These are phyloP conservation scores for Emys orbicularis DNA, from an alignment of 2,797 vertebrate species.

Conservation along the genomic window DNA sequence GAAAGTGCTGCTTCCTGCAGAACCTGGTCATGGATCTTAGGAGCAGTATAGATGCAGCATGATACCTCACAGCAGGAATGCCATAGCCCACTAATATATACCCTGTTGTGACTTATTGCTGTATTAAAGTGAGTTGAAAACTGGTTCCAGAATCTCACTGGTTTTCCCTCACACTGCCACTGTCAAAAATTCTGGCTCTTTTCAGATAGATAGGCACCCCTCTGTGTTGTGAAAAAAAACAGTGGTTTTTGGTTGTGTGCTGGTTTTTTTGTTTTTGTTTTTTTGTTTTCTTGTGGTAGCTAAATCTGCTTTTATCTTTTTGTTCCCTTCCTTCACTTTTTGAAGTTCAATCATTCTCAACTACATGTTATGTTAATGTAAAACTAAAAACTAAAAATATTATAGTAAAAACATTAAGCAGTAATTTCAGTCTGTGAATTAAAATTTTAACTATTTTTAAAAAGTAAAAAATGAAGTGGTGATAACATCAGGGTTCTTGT, in stretches of 20 bases:
- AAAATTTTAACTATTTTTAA: neutral
- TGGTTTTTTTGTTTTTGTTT: too few relatives aligned
- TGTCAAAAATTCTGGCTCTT: neutral
- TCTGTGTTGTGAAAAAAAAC: neutral
- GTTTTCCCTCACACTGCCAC: neutral
- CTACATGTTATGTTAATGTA: neutral
- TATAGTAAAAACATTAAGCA: neutral
- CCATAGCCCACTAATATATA: neutral
- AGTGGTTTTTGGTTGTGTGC: too few relatives aligned
- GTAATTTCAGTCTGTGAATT: neutral
- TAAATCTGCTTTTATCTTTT: neutral
- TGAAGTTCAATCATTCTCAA: neutral
- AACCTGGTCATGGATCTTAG: neutral
- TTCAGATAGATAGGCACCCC: neutral
- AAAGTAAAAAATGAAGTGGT: neutral
- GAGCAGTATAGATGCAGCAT: neutral
- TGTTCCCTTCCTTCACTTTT: neutral
- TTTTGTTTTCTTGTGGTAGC: neutral
- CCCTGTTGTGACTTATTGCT: neutral
- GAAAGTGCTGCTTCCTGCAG: neutral
- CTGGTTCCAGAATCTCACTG: neutral
- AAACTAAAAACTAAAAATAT: neutral
- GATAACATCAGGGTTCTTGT: neutral
- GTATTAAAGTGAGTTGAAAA: neutral
- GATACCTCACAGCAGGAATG: neutral